Evolutionary conservation across 2,797 vertebrate genomes (phyloP), one percentile per base, ranked within the genome.

Genomic region (Gallinago nigripennis): DNA sequence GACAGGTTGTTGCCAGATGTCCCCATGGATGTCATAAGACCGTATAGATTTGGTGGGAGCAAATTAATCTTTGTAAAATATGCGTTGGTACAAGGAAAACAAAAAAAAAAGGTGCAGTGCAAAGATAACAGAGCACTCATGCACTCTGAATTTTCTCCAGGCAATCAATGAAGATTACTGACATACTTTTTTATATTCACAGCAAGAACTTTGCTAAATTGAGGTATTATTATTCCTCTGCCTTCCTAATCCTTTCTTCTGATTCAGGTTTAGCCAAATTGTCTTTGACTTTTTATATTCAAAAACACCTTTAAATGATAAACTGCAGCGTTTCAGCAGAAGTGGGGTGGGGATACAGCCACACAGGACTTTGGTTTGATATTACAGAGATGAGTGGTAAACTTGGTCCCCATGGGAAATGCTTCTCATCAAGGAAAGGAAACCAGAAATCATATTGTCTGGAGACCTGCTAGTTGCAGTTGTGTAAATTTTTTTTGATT

Each of bases 11-110:
- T 77, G 25, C 56, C 53, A 85, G 73, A 64, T 61, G 14, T 86
- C 70, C 45, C 83, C 20, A 10, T 51, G 86, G 90, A 65, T 90
- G 86, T 93, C 25, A 23, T 4, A 57, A 64, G 56, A 78, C 63
- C 31, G 48, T 53, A 58, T 61, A 43, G 83, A 70, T 96, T 90
- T 86, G 35, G 48, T 88, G 30, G 48, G n/a, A 94, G 64, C 86
- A 75, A 46, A 85, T 82, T 92, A 94, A 79, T 96, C 61, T 90
- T 90, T 69, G 86, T 95, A 95, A 96, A 94, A 94, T 87, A 90
- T 78, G 68, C 45, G 50, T 27, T 51, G 71, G 60, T 94, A 82
- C 70, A 94, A 92, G 66, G 73, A 80, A 73, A 95, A 88, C 53
- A 88, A 82, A 85, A 95, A 82, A 95, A 95, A 91, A 90, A 88